Base-by-base conservation (phyloP, 2,113 vertebrate genomes). In the Tapirus terrestris region DNA sequence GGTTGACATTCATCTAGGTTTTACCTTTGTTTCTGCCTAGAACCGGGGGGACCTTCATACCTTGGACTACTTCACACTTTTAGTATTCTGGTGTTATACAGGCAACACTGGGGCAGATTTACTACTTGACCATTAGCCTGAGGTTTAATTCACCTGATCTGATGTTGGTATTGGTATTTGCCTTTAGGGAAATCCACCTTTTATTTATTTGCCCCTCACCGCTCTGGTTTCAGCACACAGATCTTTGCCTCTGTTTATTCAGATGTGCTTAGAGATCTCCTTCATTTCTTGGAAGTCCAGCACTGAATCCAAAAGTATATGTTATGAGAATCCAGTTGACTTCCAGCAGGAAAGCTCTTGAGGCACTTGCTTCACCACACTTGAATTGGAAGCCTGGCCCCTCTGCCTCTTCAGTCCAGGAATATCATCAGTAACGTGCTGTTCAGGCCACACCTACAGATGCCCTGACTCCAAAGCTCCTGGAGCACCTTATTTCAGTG, bases 281-380 rank as follows among this genome's bases (percentile, higher is more conserved):
- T 45, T 94, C 76, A 94, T 96, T 94, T 94, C 83, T 84, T 96
- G 61, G 48, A 89, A 97, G 70, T 39, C 92, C 45, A 36, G 63
- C 27, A 65, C n/a, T 80, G 89, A 92, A 92, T 96, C 88, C 83
- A 58, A 84, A 68, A 92, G 43, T 73, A 36, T 89, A 94, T 89
- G 92, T 92, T 75, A 80, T 80, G 72, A 79, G 48, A 79, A 56
- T 89, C 56, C 63, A 45, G 76, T 80, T 89, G 83, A 79, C 48
- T 88, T 83, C 94, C 53, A 70, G 81, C 76, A 27, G 67, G 86
- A 83, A 88, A 76, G 43, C 91, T 25, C 63, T 63, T 82, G 43
- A 89, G 77, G 29, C 70, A 60, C 53, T n/a, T 39, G 31, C 79
- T 81, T 96, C 83, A 53, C 76, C 60, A 58, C 25, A 31, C 48